These are phyloP conservation scores for Chromis chromis DNA, from an alignment of 2,797 vertebrate genomes.

Conservation along the genomic window DNA sequence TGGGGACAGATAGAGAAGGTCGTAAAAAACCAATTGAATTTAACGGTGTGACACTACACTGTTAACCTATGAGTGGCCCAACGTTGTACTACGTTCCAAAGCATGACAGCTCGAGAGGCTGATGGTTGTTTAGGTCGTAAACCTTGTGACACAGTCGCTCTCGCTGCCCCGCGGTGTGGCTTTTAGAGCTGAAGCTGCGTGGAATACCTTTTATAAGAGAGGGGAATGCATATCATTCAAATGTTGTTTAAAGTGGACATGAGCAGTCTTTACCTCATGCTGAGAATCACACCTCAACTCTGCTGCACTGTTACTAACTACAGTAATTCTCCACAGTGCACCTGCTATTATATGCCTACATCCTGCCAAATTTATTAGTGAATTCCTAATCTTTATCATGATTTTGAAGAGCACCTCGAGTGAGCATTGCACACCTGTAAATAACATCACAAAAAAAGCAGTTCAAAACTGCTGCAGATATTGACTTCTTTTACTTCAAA, in stretches of 20 bases:
- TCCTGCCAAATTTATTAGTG: not conserved
- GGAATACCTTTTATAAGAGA: conserved; percentile 44
- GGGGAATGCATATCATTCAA: conserved; percentile 36
- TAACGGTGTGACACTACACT: conserved; percentile 67
- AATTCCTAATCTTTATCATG: not conserved
- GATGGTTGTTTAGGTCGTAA: conserved; percentile 69
- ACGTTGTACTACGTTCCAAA: conserved; percentile 31
- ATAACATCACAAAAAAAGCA: not conserved
- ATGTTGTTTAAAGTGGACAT: conserved; percentile 29
- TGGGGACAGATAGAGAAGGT: conserved; percentile 65
- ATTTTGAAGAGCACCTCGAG: not conserved
- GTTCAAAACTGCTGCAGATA: not conserved
- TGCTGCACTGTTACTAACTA: not conserved
- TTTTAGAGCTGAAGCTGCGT: conserved; percentile 41
- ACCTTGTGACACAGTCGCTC: conserved; percentile 59
- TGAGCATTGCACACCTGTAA: not conserved
- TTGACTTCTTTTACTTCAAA: not conserved
- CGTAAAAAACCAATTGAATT: conserved; percentile 77
- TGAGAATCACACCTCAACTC: not conserved
- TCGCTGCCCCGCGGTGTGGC: conserved; percentile 24
- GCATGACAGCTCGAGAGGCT: conserved; percentile 65
- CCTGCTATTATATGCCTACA: fast-evolving
- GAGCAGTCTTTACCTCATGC: not conserved
- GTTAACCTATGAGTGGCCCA: conserved; percentile 71
- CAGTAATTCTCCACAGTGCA: not conserved